phyloP scores from a whole-genome alignment of 2,888 invertebrate species.

The Tenthredo mesomela region DNA sequence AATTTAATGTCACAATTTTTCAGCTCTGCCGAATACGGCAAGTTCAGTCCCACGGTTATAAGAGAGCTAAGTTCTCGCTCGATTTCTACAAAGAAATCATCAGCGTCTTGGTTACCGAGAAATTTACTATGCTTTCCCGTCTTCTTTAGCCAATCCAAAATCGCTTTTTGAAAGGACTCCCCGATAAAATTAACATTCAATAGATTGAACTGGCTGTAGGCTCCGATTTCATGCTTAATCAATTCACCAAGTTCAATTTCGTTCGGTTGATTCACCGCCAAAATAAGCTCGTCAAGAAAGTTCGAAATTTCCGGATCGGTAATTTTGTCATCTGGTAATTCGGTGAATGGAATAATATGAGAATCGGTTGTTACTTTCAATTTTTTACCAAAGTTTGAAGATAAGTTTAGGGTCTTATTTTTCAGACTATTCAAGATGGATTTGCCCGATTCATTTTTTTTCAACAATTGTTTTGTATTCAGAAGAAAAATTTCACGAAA shows the following conservation, averaged over 20 bases:
- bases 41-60: conserved; percentile 11
- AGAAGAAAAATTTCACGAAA: not conserved
- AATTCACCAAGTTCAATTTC: not conserved
- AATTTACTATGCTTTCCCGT: not conserved
- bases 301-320: not conserved
- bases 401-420: not conserved
- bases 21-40: not conserved
- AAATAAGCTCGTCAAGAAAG: not conserved
- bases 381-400: not conserved
- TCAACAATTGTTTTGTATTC: not conserved
- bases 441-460: not conserved
- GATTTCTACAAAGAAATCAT: not conserved
- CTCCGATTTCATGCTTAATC: not conserved
- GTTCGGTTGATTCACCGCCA: conserved; percentile 23
- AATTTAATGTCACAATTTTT: not conserved
- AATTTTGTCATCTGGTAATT: not conserved
- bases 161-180: not conserved
- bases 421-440: not conserved
- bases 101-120: not conserved
- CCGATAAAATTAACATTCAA: not conserved
- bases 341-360: not conserved
- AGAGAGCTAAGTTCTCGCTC: conserved; percentile 4
- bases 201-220: not conserved
- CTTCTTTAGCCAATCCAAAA: not conserved
- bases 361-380: not conserved